Conservation (phyloP, 2,888 invertebrate genomes). For the Trissoscelio sp. region DNA sequence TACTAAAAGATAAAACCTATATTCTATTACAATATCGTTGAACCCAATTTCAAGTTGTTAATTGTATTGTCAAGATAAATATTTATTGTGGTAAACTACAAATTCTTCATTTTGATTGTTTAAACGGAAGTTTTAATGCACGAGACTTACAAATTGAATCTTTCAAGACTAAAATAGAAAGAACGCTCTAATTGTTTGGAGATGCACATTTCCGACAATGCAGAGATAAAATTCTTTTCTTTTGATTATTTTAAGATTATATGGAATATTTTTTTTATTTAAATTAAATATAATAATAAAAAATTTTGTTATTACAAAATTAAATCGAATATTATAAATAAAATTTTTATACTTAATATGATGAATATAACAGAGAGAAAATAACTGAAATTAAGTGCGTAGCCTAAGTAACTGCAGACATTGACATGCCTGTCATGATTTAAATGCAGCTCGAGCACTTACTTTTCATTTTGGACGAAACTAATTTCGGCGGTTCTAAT, state of each 20-base stretch:
- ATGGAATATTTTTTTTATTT: no score
- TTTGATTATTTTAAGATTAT: not conserved
- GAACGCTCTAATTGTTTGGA: conserved; percentile 42
- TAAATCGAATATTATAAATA: no score
- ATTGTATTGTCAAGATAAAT: no score
- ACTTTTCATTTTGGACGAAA: conserved; percentile 39
- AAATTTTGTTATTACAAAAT: not conserved
- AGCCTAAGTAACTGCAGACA: conserved; percentile 17
- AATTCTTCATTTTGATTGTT: no score
- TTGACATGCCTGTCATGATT: conserved; percentile 54
- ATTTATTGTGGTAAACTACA: no score
- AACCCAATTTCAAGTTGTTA: no score
- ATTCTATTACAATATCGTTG: no score
- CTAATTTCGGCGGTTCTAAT: conserved; percentile 11
- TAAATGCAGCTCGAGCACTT: conserved; percentile 48
- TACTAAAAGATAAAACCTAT: no score
- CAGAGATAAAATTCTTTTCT: not conserved
- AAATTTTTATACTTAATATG: not conserved
- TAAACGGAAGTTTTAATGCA: conserved; percentile 1
- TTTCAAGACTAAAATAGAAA: conserved; percentile 50
- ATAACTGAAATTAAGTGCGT: conserved; percentile 7
- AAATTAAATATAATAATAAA: not conserved
- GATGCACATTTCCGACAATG: conserved; percentile 8
- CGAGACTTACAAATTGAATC: conserved; percentile 4
- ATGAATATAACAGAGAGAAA: conserved; percentile 12